Evolutionary conservation across 2,113 vertebrate genomes (phyloP).

Genomic region (Mola mola): DNA sequence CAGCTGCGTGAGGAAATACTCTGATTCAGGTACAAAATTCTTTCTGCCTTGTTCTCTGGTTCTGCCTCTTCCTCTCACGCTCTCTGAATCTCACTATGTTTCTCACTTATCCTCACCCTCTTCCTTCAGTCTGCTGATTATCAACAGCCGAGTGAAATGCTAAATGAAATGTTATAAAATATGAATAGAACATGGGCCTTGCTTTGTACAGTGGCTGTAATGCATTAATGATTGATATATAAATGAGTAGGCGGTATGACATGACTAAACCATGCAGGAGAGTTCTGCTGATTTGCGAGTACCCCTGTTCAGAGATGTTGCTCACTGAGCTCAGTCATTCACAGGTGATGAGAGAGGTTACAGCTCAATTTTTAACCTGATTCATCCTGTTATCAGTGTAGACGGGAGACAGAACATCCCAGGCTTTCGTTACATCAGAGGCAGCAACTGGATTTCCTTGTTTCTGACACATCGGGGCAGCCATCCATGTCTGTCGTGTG

Average conservation of each 20-base stretch:
- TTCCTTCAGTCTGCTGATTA: conserved; percentile 31
- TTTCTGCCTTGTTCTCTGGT: conserved; percentile 38
- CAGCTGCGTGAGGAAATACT: conserved; percentile 65
- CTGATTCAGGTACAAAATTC: conserved; percentile 63
- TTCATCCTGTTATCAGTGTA: conserved; percentile 3
- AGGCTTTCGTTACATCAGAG: conserved; percentile 28
- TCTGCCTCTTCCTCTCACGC: conserved; percentile 29
- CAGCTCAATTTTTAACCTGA: conserved; percentile 18
- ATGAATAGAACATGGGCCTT: conserved; percentile 22
- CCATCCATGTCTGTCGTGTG: conserved; percentile 29
- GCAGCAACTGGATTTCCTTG: conserved; percentile 17
- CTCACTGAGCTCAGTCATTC: conserved; percentile 41
- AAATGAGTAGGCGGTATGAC: conserved; percentile 64
- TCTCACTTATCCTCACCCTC: conserved; percentile 26
- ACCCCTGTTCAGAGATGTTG: conserved; percentile 42
- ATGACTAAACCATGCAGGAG: conserved; percentile 60
- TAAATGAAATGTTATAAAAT: conserved; percentile 16
- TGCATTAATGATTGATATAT: conserved; percentile 63
- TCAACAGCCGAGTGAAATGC: conserved; percentile 17
- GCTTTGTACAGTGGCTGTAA: conserved; percentile 44
- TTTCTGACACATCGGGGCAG: conserved; percentile 30
- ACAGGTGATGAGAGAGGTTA: conserved; percentile 36
- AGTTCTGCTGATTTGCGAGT: conserved; percentile 52
- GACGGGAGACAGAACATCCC: conserved; percentile 10
- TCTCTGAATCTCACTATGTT: conserved; percentile 36